Conservation (phyloP, 2,113 vertebrate genomes). For the Macquaria ambigua region DNA sequence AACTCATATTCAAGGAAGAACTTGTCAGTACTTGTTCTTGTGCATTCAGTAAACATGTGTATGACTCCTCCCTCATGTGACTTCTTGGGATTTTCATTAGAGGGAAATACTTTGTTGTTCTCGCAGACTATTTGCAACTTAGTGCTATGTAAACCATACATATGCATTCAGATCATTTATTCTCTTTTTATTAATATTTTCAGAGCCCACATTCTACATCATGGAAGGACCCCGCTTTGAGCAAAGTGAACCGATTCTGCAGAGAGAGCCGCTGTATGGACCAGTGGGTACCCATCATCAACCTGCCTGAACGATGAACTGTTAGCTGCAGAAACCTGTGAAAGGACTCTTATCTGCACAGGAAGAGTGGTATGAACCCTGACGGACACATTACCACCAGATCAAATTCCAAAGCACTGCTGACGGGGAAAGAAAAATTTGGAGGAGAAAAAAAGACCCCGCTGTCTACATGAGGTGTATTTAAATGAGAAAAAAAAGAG, state of each 20-base stretch:
- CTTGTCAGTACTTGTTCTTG: conserved; percentile 55
- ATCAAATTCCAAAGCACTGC: conserved; percentile 73
- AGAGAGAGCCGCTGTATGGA: conserved; percentile 95
- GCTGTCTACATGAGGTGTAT: conserved; percentile 52
- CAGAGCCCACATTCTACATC: conserved; percentile 92
- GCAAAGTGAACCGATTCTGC: conserved; percentile 95
- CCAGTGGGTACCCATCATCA: conserved; percentile 98
- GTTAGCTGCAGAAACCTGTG: neutral
- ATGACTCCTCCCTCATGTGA: conserved; percentile 58
- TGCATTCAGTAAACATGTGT: conserved; percentile 37
- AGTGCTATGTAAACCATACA: neutral
- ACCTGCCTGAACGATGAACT: conserved; percentile 94
- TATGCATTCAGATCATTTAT: neutral
- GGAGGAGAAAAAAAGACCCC: conserved; percentile 41
- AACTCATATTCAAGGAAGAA: conserved; percentile 32
- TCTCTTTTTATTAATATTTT: conserved; percentile 27
- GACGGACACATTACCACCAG: conserved; percentile 70
- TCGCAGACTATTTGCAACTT: neutral
- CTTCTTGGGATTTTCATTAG: conserved; percentile 50
- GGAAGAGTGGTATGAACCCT: conserved; percentile 58
- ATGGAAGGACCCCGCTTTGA: conserved; percentile 94
- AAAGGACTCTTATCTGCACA: conserved; percentile 67
- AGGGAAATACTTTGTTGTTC: conserved; percentile 21
- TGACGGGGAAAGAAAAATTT: conserved; percentile 44
- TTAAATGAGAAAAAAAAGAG: conserved; percentile 40